phyloP scores from a whole-genome alignment of 2,797 vertebrate species.

The Trichosurus vulpecula region DNA sequence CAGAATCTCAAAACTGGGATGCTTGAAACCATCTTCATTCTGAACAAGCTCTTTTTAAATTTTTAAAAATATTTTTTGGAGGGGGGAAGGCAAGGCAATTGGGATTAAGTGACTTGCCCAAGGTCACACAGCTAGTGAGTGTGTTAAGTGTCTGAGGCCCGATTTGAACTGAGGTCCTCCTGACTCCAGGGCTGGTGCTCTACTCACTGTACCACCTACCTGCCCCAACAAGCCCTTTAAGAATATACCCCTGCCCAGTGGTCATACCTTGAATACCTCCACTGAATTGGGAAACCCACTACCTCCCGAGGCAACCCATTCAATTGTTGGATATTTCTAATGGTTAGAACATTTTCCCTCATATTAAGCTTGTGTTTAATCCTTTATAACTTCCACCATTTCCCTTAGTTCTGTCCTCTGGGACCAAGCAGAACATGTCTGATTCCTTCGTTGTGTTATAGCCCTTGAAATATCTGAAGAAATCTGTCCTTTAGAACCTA shows the following conservation, averaged over 20 bases:
- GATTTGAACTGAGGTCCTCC: no score
- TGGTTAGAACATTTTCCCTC: not conserved
- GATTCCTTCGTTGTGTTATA: not conserved
- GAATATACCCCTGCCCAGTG: not conserved
- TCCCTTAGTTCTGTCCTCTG: not conserved
- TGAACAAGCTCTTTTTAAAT: not conserved
- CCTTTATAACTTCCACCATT: not conserved
- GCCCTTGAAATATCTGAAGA: not conserved
- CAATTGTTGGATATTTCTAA: not conserved
- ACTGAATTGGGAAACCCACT: not conserved
- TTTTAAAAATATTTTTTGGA: no score
- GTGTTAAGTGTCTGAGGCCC: no score
- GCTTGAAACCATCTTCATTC: not conserved
- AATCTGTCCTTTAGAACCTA: not conserved
- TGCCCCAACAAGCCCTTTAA: no score
- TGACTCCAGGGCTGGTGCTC: no score
- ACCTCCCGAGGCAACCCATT: not conserved
- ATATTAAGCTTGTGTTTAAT: not conserved
- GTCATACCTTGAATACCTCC: not conserved
- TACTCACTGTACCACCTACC: no score
- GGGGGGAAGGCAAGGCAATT: no score
- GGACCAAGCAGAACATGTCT: not conserved
- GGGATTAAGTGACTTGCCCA: no score
- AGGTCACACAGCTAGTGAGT: no score
- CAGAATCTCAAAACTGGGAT: not conserved